phyloP scores from a whole-genome alignment of 2,888 invertebrate species.

The Frankliniella intonsa region DNA sequence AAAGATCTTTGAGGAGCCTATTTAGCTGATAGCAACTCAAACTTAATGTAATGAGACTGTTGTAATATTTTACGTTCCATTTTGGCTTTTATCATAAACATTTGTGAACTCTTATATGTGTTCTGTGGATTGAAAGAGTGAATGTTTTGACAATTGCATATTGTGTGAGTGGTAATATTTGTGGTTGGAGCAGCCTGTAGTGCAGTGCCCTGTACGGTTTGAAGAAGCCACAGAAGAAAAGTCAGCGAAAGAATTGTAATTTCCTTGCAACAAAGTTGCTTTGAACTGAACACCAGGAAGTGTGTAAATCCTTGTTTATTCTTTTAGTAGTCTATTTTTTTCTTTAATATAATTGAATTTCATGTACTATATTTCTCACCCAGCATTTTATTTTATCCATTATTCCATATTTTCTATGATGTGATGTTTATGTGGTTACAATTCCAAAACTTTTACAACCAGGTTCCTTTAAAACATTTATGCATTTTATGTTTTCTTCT shows the following conservation, averaged over 20 bases:
- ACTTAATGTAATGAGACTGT: constrained; percentile 3
- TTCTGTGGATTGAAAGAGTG: background rate
- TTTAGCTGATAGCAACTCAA: background rate
- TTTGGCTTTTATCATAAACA: background rate
- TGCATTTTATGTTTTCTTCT: background rate
- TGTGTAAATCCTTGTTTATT: background rate
- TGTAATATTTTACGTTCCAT: constrained; percentile 8
- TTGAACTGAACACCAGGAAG: background rate
- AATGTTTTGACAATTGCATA: background rate
- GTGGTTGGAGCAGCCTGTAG: background rate
- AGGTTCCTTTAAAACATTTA: background rate
- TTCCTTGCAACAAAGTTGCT: background rate
- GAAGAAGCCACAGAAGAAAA: background rate
- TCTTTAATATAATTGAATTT: background rate
- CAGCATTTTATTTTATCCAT: background rate
- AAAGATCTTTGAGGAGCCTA: too few relatives aligned
- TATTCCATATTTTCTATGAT: background rate
- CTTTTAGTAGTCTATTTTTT: background rate
- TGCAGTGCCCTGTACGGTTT: background rate
- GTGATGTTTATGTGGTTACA: background rate
- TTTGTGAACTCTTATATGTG: background rate
- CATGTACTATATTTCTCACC: background rate
- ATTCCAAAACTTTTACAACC: too few relatives aligned
- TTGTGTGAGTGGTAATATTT: background rate
- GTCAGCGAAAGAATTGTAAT: background rate